Base-by-base conservation (phyloP, 2,113 vertebrate species). In the Laticauda colubrina region DNA sequence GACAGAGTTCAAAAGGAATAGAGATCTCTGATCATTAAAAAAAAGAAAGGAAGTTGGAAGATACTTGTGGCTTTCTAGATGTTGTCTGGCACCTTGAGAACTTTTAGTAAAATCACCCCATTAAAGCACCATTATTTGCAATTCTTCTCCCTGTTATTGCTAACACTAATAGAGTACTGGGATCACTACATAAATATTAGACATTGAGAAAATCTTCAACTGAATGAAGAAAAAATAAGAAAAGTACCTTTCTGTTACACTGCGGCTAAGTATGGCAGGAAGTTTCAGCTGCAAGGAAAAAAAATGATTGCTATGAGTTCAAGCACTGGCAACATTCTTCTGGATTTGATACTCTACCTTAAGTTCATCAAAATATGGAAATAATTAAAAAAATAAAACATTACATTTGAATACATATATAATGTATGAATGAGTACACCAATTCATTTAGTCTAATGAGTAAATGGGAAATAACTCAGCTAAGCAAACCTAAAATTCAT, bases 201-300 rank as follows among this genome's bases (percentile, higher is more conserved):
- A 88, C 9, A 18, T 14, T 85, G 75, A 86, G 21, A 85, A 86
- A 54, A 26, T 4, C 5, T 53, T 20, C n/a, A 34, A 88, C 2
- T 29, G 26, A 81, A 21, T 21, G 20, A 54, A 51, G 53, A 91
- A 12, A 95, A 85, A 95, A 57, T 88, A 48, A 91, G 93, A 51
- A 51, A 51, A 51, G 91, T 98, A 99, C 99, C 98, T 99, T 97
- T 99, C 98, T 94, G 95, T 95, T 95, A 96, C 94, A 95, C 94
- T 97, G 92, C 97, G 98, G 97, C 98, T 98, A 91, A 98, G 97
- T 94, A 98, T 96, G 95, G 98, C 94, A 91, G 97, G 95, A 89
- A 97, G 96, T 97, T 98, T 99, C 94, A 98, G 96, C 99, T 99
- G 97, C 88, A 97, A 97, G 94, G 56, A 96, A 81, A 81, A 81